phyloP scores from a whole-genome alignment of 2,888 invertebrate species.

The Amiota communis region DNA sequence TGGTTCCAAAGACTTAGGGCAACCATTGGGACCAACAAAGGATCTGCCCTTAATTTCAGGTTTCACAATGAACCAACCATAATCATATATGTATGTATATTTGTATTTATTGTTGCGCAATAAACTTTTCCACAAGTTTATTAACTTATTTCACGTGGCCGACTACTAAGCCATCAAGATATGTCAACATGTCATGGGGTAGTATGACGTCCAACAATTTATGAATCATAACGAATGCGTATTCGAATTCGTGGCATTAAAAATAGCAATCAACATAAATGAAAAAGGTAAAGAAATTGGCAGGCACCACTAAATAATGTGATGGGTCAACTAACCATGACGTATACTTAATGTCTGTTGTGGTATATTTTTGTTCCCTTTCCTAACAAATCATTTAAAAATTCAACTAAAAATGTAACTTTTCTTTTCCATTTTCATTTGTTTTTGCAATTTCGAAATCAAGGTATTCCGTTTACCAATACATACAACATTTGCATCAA shows the following conservation, averaged over 20 bases:
- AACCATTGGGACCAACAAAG: no score
- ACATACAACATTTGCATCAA: slow-evolving; percentile 35
- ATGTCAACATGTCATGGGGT: no score
- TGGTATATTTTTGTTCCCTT: background rate
- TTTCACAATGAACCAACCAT: background rate
- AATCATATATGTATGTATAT: background rate
- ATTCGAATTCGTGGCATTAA: slow-evolving; percentile 3
- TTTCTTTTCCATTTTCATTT: background rate
- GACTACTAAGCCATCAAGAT: background rate
- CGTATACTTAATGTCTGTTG: slow-evolving; percentile 25
- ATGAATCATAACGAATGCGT: slow-evolving; percentile 31
- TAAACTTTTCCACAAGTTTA: background rate
- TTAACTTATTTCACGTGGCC: background rate
- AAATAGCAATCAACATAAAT: background rate
- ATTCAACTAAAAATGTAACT: background rate
- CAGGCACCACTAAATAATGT: background rate
- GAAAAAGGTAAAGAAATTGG: background rate
- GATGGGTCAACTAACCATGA: slow-evolving; percentile 37
- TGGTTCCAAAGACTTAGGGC: no score
- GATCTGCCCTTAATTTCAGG: no score
- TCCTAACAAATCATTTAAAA: background rate
- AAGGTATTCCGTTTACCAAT: slow-evolving; percentile 30
- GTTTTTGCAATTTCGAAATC: slow-evolving; percentile 33
- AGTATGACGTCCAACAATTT: slow-evolving; percentile 16
- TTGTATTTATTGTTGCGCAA: background rate